Conservation (phyloP, 2,797 vertebrate genomes). For the Pogoniulus pusillus region DNA sequence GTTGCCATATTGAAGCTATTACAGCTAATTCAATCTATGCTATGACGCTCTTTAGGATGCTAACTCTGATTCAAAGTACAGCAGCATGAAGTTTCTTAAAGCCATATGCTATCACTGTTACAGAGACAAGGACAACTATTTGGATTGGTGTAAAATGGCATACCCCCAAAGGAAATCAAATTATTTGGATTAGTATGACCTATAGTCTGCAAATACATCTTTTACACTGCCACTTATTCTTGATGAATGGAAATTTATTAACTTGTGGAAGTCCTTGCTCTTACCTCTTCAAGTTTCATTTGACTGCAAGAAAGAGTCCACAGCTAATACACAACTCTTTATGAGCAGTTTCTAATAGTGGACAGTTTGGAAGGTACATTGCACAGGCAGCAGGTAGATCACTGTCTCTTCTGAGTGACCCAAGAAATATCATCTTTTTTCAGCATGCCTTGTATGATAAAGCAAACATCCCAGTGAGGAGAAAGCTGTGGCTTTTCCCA, state of each 20-base stretch:
- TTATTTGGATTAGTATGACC: not conserved
- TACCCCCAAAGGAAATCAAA: not conserved
- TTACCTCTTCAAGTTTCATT: not conserved
- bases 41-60: conserved; percentile 48
- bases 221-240: not conserved
- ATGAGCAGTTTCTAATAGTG: not conserved
- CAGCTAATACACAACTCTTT: not conserved
- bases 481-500: not conserved
- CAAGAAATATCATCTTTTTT: not conserved
- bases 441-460: not conserved
- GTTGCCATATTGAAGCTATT: conserved; percentile 55
- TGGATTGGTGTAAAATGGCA: not conserved
- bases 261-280: not conserved
- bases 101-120: not conserved
- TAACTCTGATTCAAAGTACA: conserved; percentile 34
- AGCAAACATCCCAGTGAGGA: not conserved
- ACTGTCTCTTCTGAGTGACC: not conserved
- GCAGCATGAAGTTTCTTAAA: conserved; percentile 22
- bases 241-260: not conserved
- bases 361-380: not conserved
- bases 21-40: conserved; percentile 35
- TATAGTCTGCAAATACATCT: not conserved
- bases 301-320: not conserved
- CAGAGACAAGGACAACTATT: not conserved
- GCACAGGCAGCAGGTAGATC: not conserved